Base-by-base conservation (phyloP, 2,888 invertebrate species). In the Timandra comae region DNA sequence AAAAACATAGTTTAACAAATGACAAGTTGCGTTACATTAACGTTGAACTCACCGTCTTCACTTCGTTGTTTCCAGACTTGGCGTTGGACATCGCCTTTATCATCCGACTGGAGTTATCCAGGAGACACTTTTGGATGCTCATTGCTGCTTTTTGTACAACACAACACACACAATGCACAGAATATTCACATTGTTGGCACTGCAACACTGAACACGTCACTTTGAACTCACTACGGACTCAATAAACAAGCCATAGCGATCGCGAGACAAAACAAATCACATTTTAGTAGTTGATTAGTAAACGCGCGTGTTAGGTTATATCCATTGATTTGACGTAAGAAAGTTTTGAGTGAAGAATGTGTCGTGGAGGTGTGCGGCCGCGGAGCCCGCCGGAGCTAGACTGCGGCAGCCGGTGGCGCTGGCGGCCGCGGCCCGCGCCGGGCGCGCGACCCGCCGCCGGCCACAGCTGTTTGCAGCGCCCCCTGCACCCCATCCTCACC, bases 311-410 rank as follows among this genome's bases (percentile, higher is more conserved):
- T 84, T 85, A 85, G 82, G 85, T 85, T 85, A 84, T 84, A 85
- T 84, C 85, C 85, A 85, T 84, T 79, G 80, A 79, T 77, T 78
- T 78, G 78, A 79, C 81, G 82, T 84, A 84, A 82, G 66, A 85
- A 85, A 84, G 82, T 85, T 85, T 84, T 63, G 59, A 38, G 43
- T 35, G 33, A 26, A 38, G 40, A 47, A 48, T 52, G 58, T 50
- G 54, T 43, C 44, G 38, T 31, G 21, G 25, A 48, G 55, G 68
- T 75, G 68, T 65, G 52, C 53, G 43, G 34, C 26, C 26, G 12
- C 40, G 40, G 46, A 54, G 47, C 49, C 46, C 53, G 43, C 47
- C 59, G 53, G 59, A 59, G 58, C 63, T 53, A 63, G 63, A 78
- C 80, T 78, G 71, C 58, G 55, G 53, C 33, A 35, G 30, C 35